These are phyloP conservation scores for Galago senegalensis DNA, from an alignment of 2,797 vertebrate genomes.

Conservation along the genomic window DNA sequence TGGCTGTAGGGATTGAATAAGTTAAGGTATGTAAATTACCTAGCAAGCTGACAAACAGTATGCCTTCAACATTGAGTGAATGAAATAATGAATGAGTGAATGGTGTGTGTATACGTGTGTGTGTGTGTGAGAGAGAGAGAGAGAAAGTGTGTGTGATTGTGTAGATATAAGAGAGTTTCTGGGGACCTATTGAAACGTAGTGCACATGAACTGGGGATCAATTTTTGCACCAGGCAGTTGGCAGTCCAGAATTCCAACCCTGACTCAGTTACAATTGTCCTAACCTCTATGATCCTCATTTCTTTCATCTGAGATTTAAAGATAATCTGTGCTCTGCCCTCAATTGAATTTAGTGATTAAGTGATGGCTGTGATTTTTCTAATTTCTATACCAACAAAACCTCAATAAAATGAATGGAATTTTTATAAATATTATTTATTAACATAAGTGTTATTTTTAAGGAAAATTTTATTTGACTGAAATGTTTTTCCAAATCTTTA, in stretches of 20 bases:
- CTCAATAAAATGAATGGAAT: not conserved
- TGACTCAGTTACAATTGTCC: too few species aligned
- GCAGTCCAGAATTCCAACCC: not conserved
- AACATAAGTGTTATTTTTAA: not conserved
- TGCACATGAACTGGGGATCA: not conserved
- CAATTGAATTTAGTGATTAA: not conserved
- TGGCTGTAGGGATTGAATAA: not conserved
- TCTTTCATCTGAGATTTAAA: not conserved
- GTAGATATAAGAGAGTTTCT: not conserved
- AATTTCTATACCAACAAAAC: not conserved
- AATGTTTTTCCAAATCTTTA: constrained; percentile 13
- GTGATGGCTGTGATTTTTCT: not conserved
- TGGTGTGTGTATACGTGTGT: not conserved
- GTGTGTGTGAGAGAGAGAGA: too few species aligned
- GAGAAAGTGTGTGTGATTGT: not conserved
- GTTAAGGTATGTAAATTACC: not conserved
- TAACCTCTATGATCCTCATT: not conserved
- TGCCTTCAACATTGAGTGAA: not conserved
- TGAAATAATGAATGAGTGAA: not conserved
- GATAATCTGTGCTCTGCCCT: not conserved
- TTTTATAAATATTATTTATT: not conserved
- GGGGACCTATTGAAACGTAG: not conserved
- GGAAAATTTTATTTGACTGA: not conserved
- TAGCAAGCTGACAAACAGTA: not conserved
- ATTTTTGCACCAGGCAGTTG: too few species aligned